phyloP scores from a whole-genome alignment of 2,888 invertebrate species.

The Eretmocerus hayati region DNA sequence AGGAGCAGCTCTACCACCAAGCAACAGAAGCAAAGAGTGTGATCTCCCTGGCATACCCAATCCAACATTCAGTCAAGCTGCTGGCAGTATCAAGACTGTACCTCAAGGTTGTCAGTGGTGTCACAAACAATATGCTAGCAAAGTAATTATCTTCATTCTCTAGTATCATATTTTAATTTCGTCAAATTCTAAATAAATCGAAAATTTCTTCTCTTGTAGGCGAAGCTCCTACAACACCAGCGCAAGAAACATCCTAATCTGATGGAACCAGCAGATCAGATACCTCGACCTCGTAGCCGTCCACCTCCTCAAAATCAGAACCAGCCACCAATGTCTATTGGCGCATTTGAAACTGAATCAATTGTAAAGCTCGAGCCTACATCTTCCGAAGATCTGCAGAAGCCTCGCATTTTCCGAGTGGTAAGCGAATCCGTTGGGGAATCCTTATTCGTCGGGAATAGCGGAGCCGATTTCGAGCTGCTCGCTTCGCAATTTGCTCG shows the following conservation, averaged over 20 bases:
- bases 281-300: slow-evolving; percentile 41
- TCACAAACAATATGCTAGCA: slow-evolving; percentile 80
- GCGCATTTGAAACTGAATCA: too few relatives aligned
- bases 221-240: slow-evolving; percentile 64
- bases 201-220: slow-evolving; percentile 32
- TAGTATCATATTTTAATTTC: neutral
- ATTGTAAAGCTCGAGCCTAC: too few relatives aligned
- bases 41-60: slow-evolving; percentile 51
- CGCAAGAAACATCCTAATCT: slow-evolving; percentile 56
- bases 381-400: too few relatives aligned
- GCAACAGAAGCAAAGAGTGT: slow-evolving; percentile 46
- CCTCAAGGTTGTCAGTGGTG: slow-evolving; percentile 73
- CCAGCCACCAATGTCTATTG: slow-evolving; percentile 30
- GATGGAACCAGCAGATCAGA: slow-evolving; percentile 44
- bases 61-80: slow-evolving; percentile 61
- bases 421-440: slow-evolving; percentile 29
- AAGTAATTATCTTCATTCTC: slow-evolving; percentile 47
- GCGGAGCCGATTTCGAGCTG: slow-evolving; percentile 33
- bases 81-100: slow-evolving; percentile 64
- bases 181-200: neutral
- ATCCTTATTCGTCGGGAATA: slow-evolving; percentile 29
- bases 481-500: slow-evolving; percentile 39
- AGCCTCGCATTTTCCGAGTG: slow-evolving; percentile 27
- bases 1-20: slow-evolving; percentile 60
- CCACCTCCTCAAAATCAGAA: slow-evolving; percentile 38